These are phyloP conservation scores for Synodontis membranacea DNA, from an alignment of 2,113 vertebrate genomes.

Conservation along the genomic window DNA sequence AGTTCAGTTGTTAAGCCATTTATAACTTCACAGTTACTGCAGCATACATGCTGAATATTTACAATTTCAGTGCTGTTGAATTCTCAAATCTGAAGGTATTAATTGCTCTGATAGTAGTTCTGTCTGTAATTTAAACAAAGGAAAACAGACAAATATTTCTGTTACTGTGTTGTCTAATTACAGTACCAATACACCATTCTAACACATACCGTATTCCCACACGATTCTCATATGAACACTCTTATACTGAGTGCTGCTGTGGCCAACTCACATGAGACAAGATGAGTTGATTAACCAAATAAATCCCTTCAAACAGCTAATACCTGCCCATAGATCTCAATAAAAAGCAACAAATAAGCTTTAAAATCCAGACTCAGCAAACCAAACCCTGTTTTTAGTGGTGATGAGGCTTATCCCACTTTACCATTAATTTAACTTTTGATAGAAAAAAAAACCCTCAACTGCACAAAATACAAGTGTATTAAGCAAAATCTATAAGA, in stretches of 20 bases:
- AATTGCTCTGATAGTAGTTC: no score
- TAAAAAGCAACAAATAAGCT: neutral
- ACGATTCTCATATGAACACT: neutral
- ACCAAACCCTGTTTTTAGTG: neutral
- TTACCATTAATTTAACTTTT: no score
- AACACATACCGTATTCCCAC: no score
- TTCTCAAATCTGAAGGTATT: neutral
- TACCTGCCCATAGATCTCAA: neutral
- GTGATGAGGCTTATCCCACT: no score
- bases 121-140: no score
- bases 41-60: neutral
- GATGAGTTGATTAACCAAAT: neutral
- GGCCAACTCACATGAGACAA: neutral
- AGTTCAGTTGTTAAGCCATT: no score
- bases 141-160: no score
- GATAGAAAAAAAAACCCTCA: no score
- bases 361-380: neutral
- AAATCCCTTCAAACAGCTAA: neutral
- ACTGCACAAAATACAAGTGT: no score
- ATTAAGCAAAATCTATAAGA: neutral
- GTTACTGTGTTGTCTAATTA: neutral
- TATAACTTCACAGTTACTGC: no score
- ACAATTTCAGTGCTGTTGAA: neutral
- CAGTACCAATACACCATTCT: neutral
- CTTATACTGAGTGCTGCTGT: neutral